phyloP scores from a whole-genome alignment of 2,888 invertebrate genomes.

The Sphecodes monilicornis region DNA sequence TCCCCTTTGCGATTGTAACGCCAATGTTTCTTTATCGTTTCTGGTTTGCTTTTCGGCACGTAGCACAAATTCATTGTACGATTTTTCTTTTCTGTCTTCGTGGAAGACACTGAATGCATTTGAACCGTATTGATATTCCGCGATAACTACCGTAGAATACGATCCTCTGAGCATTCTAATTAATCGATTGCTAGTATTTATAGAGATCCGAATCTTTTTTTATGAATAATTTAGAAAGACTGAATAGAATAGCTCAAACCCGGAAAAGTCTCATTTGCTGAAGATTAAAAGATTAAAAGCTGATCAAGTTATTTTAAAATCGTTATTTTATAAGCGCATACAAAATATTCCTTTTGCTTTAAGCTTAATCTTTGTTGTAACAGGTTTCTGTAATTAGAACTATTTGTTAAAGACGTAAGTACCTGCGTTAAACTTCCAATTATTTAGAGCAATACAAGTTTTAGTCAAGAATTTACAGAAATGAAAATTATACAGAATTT shows the following conservation, averaged over 20 bases:
- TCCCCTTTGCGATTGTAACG: slow-evolving; percentile 15
- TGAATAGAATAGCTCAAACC: background rate
- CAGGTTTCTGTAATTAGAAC: no score
- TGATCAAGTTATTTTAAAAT: background rate
- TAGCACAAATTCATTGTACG: slow-evolving; percentile 40
- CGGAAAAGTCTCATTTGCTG: background rate
- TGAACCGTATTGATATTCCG: slow-evolving; percentile 27
- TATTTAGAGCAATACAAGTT: no score
- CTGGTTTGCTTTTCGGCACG: slow-evolving; percentile 30
- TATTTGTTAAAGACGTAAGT: no score
- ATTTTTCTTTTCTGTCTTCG: slow-evolving; percentile 32
- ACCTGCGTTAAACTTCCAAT: no score
- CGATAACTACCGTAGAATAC: background rate
- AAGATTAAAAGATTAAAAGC: background rate
- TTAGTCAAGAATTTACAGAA: no score
- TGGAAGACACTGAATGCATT: slow-evolving; percentile 23
- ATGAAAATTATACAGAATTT: no score
- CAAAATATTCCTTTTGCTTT: no score
- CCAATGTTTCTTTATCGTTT: slow-evolving; percentile 23
- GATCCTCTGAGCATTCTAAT: background rate
- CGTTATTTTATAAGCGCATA: background rate
- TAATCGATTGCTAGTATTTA: background rate
- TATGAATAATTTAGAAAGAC: background rate
- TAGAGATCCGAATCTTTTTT: background rate
- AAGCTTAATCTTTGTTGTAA: no score